phyloP scores from a whole-genome alignment of 2,797 vertebrate species.

The Antrozous pallidus region DNA sequence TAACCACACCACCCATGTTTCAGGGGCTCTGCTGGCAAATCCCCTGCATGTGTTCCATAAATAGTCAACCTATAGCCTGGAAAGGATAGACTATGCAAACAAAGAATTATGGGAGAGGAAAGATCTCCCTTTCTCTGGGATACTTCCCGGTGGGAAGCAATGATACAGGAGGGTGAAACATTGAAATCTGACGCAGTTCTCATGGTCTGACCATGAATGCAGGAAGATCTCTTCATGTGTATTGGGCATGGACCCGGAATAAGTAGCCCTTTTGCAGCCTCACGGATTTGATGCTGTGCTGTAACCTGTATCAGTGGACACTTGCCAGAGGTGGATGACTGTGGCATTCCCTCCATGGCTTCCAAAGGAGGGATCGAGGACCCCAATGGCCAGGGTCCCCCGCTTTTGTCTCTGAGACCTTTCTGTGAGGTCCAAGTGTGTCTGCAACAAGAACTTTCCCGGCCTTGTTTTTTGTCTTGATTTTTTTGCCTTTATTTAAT shows the following conservation, averaged over 20 bases:
- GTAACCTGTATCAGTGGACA: fast-evolving
- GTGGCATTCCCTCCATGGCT: not conserved
- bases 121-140: too few species aligned
- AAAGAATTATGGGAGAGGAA: not conserved
- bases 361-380: fast-evolving
- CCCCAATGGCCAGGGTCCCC: fast-evolving
- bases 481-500: not conserved
- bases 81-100: not conserved
- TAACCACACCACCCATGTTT: not conserved
- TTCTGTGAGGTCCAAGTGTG: not conserved
- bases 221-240: not conserved
- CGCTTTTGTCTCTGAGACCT: not conserved
- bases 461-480: not conserved
- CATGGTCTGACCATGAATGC: fast-evolving
- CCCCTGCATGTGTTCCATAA: not conserved
- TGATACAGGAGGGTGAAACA: not conserved
- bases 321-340: too few species aligned
- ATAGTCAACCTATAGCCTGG: not conserved
- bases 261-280: too few species aligned
- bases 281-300: not conserved
- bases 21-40: too few species aligned
- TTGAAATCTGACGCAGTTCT: not conserved
- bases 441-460: not conserved
- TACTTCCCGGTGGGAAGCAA: not conserved
- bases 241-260: fast-evolving